phyloP scores from a whole-genome alignment of 2,797 vertebrate genomes.

The Phyllotis vaccarum region DNA sequence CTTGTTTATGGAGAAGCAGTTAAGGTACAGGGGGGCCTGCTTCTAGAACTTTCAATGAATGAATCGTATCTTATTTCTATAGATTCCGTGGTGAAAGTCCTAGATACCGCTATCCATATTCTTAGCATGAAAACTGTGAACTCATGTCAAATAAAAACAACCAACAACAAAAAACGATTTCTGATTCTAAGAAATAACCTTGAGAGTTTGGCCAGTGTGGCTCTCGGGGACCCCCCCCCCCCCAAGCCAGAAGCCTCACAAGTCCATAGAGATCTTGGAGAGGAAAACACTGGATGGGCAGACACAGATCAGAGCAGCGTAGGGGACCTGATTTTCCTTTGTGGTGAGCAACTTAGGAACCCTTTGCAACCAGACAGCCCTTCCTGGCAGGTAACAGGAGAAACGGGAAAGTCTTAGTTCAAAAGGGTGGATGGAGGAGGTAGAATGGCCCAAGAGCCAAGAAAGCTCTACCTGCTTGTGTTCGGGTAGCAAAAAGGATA shows the following conservation, averaged over 20 bases:
- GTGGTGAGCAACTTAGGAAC: slow-evolving; percentile 56
- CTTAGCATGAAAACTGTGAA: background rate
- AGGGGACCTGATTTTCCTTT: slow-evolving; percentile 55
- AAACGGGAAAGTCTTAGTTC: slow-evolving; percentile 73
- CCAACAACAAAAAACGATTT: background rate
- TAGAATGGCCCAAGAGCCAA: slow-evolving; percentile 70
- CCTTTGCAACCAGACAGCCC: slow-evolving; percentile 68
- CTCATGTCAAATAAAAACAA: background rate
- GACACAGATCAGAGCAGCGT: slow-evolving; percentile 24
- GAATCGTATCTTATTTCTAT: background rate
- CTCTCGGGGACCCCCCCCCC: background rate
- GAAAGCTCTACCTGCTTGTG: slow-evolving; percentile 80
- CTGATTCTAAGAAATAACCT: slow-evolving; percentile 6
- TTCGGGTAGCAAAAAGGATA: slow-evolving; percentile 74
- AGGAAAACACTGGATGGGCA: background rate
- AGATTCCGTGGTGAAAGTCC: background rate
- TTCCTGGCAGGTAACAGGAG: background rate
- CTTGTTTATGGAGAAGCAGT: slow-evolving; percentile 24
- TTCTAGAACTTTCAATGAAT: background rate
- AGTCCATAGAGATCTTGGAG: background rate
- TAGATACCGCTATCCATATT: too few relatives aligned
- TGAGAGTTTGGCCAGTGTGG: background rate
- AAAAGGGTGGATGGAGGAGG: slow-evolving; percentile 26
- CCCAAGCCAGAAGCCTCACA: accelerated
- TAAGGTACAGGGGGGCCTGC: background rate